Percentiles rank a stretch among this genome's conserved stretches.
Evolutionary conservation across 1,140 invertebrate species (phyloP).

Genomic region (Planococcus citri): DNA sequence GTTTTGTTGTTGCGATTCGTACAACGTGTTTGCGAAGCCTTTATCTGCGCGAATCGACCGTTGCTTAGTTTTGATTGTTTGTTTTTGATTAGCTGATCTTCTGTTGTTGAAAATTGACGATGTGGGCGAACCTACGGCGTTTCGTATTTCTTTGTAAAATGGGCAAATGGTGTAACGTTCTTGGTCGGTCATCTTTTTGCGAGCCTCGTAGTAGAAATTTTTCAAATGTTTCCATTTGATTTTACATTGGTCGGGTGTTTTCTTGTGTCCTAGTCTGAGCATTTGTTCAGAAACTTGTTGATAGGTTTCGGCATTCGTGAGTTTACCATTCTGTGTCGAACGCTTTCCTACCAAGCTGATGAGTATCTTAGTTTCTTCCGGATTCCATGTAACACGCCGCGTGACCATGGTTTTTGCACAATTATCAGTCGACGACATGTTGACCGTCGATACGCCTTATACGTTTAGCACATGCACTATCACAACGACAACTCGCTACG

Average conservation of each 20-base stretch:
- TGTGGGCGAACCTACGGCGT: not conserved
- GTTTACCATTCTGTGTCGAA: not conserved
- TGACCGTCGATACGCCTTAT: too few relatives aligned
- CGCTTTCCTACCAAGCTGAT: slow-evolving; percentile 20
- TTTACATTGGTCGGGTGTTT: slow-evolving; percentile 21
- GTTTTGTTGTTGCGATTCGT: too few relatives aligned
- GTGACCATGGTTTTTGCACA: not conserved
- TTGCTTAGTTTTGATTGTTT: too few relatives aligned
- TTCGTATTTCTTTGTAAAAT: slow-evolving; percentile 21
- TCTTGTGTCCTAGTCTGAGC: slow-evolving; percentile 19
- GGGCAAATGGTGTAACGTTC: slow-evolving; percentile 18
- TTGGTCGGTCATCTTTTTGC: not conserved
- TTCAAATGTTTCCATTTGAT: slow-evolving; percentile 24
- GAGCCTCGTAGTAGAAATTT: slow-evolving; percentile 22
- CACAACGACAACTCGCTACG: too few relatives aligned
- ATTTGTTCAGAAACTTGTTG: slow-evolving; percentile 21
- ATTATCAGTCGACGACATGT: too few relatives aligned
- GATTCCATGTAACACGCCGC: slow-evolving; percentile 21
- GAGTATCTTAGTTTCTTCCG: slow-evolving; percentile 18
- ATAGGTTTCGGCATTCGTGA: slow-evolving; percentile 19
- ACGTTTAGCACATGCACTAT: too few relatives aligned
- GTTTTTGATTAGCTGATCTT: too few relatives aligned
- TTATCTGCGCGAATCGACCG: too few relatives aligned
- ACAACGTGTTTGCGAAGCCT: too few relatives aligned
- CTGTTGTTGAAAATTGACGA: too few relatives aligned